Evolutionary conservation across 2,113 vertebrate species (phyloP).

Genomic region (Pollachius pollachius): DNA sequence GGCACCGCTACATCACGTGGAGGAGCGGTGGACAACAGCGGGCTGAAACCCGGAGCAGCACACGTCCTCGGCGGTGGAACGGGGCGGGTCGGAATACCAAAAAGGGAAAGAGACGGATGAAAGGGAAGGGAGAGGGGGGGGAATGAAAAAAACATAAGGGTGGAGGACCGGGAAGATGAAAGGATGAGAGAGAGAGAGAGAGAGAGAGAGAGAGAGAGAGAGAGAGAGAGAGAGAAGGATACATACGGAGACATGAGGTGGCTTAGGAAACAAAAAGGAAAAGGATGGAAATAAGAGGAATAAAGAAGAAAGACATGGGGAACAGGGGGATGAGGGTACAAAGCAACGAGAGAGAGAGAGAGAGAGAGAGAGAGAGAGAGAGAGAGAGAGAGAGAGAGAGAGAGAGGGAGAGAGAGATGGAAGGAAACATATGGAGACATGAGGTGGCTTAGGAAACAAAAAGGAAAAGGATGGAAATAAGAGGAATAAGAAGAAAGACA

Average conservation of each 20-base stretch:
- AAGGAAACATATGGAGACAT: slow-evolving; percentile 22
- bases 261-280: no score
- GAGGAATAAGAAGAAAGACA: slow-evolving; percentile 18
- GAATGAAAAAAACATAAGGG: neutral
- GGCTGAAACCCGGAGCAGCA: no score
- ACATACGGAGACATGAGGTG: slow-evolving; percentile 16
- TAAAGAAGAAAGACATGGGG: slow-evolving; percentile 6
- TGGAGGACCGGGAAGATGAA: slow-evolving; percentile 7
- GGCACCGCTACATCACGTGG: no score
- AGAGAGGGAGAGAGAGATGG: no score
- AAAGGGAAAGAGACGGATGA: neutral
- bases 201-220: neutral
- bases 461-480: no score
- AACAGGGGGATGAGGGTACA: neutral
- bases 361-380: no score
- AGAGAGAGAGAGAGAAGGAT: neutral
- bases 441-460: no score
- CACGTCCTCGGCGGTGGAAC: no score
- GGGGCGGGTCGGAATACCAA: no score
- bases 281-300: neutral
- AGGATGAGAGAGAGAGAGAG: neutral
- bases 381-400: no score
- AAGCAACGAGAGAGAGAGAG: no score
- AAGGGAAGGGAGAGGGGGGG: slow-evolving; percentile 2
- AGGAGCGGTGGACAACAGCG: no score